Conservation (phyloP, 2,113 vertebrate species). For the Tenebrosternarchus preto region DNA sequence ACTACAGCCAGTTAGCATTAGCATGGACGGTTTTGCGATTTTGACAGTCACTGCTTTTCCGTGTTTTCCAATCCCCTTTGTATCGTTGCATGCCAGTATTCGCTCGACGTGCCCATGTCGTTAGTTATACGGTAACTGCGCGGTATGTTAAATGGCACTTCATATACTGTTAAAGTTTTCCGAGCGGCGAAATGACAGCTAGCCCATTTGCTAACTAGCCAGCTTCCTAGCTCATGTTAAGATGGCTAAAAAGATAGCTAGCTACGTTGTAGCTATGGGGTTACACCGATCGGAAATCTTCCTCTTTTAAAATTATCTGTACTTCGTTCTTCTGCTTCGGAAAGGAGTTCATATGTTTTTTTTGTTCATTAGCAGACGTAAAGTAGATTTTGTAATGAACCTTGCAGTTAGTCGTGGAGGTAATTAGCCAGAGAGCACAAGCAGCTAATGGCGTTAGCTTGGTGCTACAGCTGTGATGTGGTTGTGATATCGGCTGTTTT, state of each 20-base stretch:
- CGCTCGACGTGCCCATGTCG: neutral
- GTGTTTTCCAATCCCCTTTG: no score
- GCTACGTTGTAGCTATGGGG: neutral
- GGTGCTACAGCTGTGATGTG: neutral
- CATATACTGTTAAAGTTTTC: neutral
- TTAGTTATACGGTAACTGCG: neutral
- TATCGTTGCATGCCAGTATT: neutral
- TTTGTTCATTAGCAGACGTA: neutral
- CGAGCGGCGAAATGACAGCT: constrained; percentile 3
- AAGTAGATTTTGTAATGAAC: neutral
- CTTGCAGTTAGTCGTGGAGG: neutral
- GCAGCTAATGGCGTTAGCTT: neutral
- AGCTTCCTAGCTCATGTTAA: neutral
- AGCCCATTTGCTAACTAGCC: neutral
- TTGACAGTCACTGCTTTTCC: no score
- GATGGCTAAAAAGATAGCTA: neutral
- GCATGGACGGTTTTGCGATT: no score
- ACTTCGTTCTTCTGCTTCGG: no score
- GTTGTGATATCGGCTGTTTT: neutral
- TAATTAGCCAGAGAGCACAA: neutral
- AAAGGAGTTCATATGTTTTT: no score
- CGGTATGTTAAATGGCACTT: neutral
- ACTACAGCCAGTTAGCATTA: no score
- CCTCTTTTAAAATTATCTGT: neutral
- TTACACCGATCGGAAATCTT: neutral